Conservation (phyloP, 2,113 vertebrate species). For the Pygathrix nemaeus region DNA sequence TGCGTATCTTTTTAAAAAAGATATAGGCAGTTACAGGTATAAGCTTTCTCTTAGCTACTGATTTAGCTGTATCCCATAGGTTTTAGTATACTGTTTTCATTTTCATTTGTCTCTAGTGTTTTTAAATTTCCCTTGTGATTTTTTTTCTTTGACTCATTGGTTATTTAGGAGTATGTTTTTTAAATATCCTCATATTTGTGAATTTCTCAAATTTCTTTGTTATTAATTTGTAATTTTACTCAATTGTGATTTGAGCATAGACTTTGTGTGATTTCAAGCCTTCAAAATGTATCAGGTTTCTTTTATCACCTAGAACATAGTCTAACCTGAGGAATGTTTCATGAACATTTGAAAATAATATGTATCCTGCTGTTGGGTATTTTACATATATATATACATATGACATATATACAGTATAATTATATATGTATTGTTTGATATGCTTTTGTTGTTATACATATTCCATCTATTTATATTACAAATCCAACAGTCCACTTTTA, state of each 20-base stretch:
- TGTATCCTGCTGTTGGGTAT: too few relatives aligned
- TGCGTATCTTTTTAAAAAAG: not conserved
- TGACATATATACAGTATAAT: too few relatives aligned
- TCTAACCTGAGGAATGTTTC: not conserved
- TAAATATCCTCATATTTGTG: not conserved
- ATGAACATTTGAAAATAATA: too few relatives aligned
- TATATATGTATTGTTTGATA: too few relatives aligned
- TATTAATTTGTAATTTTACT: not conserved
- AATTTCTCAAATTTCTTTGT: not conserved
- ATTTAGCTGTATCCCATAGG: not conserved
- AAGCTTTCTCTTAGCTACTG: not conserved
- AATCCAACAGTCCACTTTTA: too few relatives aligned
- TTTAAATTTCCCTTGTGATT: not conserved
- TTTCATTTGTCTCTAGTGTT: not conserved
- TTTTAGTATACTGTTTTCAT: not conserved
- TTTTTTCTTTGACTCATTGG: not conserved
- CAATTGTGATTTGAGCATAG: not conserved
- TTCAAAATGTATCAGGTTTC: not conserved
- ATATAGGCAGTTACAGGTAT: not conserved
- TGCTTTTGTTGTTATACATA: too few relatives aligned
- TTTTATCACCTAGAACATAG: too few relatives aligned
- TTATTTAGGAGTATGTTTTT: not conserved
- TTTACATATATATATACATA: too few relatives aligned
- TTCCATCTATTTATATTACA: too few relatives aligned
- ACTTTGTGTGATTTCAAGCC: not conserved